Percentiles rank a stretch among this genome's conserved stretches.
phyloP scores from a whole-genome alignment of 2,888 invertebrate genomes.

The Psococerastis gibbosa region DNA sequence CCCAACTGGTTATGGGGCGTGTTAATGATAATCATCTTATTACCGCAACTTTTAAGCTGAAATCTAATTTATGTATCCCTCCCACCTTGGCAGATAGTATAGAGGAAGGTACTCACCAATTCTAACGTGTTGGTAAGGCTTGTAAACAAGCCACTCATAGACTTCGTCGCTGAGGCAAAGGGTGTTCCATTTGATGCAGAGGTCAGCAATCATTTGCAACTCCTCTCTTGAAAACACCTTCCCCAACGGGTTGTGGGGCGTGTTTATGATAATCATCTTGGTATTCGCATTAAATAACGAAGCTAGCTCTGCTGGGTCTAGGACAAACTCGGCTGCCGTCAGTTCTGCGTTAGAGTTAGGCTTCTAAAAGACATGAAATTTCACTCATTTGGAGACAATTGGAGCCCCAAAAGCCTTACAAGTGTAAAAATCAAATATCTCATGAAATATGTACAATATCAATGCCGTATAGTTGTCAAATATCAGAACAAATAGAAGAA shows the following conservation, averaged over 20 bases:
- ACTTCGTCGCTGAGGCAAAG: constrained; percentile 92
- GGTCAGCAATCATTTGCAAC: constrained; percentile 54
- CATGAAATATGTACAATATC: no score
- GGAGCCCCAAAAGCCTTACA: no score
- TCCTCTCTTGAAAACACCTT: constrained; percentile 63
- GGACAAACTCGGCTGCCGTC: constrained; percentile 70
- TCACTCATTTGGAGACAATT: no score
- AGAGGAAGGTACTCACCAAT: constrained; percentile 61
- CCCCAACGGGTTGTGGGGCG: constrained; percentile 94
- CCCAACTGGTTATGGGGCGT: constrained; percentile 97
- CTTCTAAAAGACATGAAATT: no score
- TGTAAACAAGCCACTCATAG: constrained; percentile 91
- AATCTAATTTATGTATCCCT: no score
- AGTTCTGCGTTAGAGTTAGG: no score
- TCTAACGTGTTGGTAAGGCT: constrained; percentile 64
- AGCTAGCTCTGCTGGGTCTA: constrained; percentile 64
- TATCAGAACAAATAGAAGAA: no score
- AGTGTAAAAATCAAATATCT: no score
- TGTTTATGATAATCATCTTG: constrained; percentile 90
- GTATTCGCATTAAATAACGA: constrained; percentile 70
- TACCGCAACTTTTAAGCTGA: no score
- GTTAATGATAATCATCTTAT: constrained; percentile 90
- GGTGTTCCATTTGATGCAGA: constrained; percentile 84
- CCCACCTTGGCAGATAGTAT: no score
- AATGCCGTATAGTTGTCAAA: no score